phyloP scores from a whole-genome alignment of 2,797 vertebrate species.

The Cichlasoma orientale region DNA sequence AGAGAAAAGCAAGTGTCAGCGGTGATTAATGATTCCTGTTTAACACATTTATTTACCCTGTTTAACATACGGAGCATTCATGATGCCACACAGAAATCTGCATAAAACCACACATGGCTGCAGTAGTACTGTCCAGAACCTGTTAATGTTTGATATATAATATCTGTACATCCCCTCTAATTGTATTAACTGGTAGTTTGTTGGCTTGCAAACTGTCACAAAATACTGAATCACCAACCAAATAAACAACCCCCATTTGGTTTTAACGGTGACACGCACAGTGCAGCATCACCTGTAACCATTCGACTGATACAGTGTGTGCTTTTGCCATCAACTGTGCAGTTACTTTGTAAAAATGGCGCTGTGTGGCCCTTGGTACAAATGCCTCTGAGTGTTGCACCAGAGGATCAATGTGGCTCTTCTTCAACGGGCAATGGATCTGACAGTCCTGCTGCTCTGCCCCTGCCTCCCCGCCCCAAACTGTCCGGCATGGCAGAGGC shows the following conservation, averaged over 20 bases:
- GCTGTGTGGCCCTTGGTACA: conserved; percentile 5
- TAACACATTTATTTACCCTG: no score
- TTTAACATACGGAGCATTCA: neutral
- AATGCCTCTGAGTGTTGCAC: neutral
- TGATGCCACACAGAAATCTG: neutral
- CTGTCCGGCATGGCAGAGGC: conserved; percentile 27
- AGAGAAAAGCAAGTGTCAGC: neutral
- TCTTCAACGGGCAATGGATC: conserved; percentile 30
- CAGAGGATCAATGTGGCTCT: conserved; percentile 21
- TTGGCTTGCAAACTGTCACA: conserved; percentile 2
- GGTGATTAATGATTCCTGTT: neutral
- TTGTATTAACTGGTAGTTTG: neutral
- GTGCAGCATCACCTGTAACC: neutral
- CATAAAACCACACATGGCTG: neutral
- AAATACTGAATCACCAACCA: neutral
- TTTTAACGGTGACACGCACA: neutral
- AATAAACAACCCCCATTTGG: neutral
- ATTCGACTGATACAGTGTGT: neutral
- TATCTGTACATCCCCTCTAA: neutral
- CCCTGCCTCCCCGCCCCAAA: neutral
- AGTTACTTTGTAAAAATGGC: conserved; percentile 3
- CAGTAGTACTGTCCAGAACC: neutral
- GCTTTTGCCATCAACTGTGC: neutral
- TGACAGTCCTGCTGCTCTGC: conserved; percentile 33
- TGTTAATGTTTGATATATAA: neutral